Evolutionary conservation across 1,140 invertebrate species (phyloP).

Genomic region (Drosophila rhopaloa): DNA sequence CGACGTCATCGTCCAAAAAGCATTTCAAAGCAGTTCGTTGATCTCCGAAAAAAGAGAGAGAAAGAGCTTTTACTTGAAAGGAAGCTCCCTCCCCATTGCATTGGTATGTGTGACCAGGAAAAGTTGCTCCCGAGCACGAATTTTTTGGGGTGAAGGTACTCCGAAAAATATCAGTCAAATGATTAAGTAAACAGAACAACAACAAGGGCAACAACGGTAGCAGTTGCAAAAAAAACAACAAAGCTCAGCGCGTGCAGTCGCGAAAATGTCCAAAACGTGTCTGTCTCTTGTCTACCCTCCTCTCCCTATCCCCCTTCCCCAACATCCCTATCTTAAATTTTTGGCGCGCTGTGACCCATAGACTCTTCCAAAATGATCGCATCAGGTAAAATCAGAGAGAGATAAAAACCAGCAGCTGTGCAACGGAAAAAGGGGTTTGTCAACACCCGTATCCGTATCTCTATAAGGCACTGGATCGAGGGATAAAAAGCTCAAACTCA

Average conservation of each 20-base stretch:
- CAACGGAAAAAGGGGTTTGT: slow-evolving; percentile 49
- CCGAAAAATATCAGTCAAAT: slow-evolving; percentile 80
- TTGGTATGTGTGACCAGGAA: slow-evolving; percentile 58
- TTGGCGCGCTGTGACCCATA: slow-evolving; percentile 49
- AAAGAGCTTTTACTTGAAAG: slow-evolving; percentile 66
- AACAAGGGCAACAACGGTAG: slow-evolving; percentile 30
- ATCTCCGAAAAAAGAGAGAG: slow-evolving; percentile 46
- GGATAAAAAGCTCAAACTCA: slow-evolving; percentile 9
- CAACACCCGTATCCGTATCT: slow-evolving; percentile 8
- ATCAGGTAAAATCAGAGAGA: slow-evolving; percentile 64
- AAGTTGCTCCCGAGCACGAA: slow-evolving; percentile 64
- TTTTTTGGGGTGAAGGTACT: slow-evolving; percentile 75
- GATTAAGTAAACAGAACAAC: slow-evolving; percentile 69
- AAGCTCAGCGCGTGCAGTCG: slow-evolving; percentile 57
- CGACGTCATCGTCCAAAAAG: slow-evolving; percentile 73
- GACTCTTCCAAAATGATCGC: slow-evolving; percentile 58
- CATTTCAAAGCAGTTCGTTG: slow-evolving; percentile 74
- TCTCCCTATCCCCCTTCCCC: neutral
- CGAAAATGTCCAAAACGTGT: slow-evolving; percentile 72
- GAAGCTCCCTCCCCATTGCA: slow-evolving; percentile 36
- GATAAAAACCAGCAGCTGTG: slow-evolving; percentile 40
- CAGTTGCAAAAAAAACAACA: slow-evolving; percentile 34
- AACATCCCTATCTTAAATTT: slow-evolving; percentile 14
- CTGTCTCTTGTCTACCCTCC: slow-evolving; percentile 18
- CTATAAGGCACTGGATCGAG: slow-evolving; percentile 1